Percentiles rank a stretch among this genome's conserved stretches.
Conservation (phyloP, 2,113 vertebrate genomes). For the Gallinago paraguaiae region DNA sequence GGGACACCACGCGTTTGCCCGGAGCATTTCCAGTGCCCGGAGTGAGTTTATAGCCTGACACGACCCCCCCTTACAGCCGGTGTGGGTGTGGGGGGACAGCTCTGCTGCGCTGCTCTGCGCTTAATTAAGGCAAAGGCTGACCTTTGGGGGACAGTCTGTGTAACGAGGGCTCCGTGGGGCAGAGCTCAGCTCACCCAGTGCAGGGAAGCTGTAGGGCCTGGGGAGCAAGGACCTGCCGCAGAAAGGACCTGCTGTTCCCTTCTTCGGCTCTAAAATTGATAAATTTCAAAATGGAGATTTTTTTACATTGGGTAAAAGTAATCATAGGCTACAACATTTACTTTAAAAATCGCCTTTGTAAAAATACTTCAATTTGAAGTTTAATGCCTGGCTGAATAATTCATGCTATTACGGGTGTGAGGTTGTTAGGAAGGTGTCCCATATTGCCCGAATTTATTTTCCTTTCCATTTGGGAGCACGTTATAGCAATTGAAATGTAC, state of each 20-base stretch:
- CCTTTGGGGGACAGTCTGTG: background rate
- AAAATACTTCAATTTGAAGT: background rate
- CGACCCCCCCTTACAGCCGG: too few species aligned
- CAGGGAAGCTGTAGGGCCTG: background rate
- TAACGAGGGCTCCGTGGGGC: background rate
- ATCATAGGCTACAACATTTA: background rate
- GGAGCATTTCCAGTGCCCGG: too few species aligned
- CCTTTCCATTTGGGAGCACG: background rate
- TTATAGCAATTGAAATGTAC: background rate
- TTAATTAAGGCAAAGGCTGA: slow-evolving; percentile 32
- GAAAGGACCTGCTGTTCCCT: background rate
- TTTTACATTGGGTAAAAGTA: background rate
- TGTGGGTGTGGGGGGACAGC: too few species aligned
- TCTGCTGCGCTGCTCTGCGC: background rate
- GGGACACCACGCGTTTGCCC: too few species aligned
- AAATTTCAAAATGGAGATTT: background rate
- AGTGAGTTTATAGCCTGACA: too few species aligned
- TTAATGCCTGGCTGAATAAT: slow-evolving; percentile 1
- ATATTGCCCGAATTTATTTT: slow-evolving; percentile 26
- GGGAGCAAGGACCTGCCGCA: background rate
- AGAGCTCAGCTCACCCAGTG: background rate
- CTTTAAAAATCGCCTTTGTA: background rate
- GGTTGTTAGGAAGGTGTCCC: background rate
- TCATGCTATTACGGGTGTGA: background rate
- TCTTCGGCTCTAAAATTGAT: background rate